Base-by-base conservation (phyloP, 2,113 vertebrate genomes). In the Piprites chloris region DNA sequence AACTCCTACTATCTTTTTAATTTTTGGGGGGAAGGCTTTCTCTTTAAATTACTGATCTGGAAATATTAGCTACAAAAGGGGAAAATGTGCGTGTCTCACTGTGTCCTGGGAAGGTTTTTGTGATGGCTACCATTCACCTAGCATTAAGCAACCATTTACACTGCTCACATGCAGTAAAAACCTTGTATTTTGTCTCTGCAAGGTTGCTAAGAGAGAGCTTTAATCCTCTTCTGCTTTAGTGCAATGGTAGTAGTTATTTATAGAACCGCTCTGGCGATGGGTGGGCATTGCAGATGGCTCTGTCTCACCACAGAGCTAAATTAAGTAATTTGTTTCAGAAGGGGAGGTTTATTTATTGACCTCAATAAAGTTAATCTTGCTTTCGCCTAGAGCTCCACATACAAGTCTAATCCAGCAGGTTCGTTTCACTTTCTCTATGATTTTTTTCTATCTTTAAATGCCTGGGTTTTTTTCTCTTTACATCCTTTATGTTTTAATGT, bases 341-440 rank as follows among this genome's bases (percentile, higher is more conserved):
- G 47, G 59, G 58, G 50, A 83, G 85, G 72, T 88, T 95, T 95
- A 62, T 94, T 95, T 93, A 94, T 53, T 93, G 92, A 96, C 94
- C 94, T 96, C 97, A 95, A 84, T 93, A 96, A 82, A 95, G 91
- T 93, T 96, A 95, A 94, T 94, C 87, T 90, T 89, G 55, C 84
- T 83, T 92, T 95, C 0, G 41, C 83, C 80, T 88, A 27, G 49
- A 92, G 85, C 87, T 92, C 61, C 68, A 85, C 17, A 33, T 21
- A 71, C 26, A 32, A 72, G 12, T 86, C 28, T 81, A 92, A 95
- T 93, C 87, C 68, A 63, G 35, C 0, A 4, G 17, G 68, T 86
- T 90, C 27, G n/a, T 86, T 94, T 93, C 42, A 84, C 47, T 67
- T 81, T 37, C 27, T 52, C 39, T 84, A 33, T 44, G 17, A 56